Base-by-base conservation (phyloP, 2,888 invertebrate genomes). In the Calliphora vomitoria region DNA sequence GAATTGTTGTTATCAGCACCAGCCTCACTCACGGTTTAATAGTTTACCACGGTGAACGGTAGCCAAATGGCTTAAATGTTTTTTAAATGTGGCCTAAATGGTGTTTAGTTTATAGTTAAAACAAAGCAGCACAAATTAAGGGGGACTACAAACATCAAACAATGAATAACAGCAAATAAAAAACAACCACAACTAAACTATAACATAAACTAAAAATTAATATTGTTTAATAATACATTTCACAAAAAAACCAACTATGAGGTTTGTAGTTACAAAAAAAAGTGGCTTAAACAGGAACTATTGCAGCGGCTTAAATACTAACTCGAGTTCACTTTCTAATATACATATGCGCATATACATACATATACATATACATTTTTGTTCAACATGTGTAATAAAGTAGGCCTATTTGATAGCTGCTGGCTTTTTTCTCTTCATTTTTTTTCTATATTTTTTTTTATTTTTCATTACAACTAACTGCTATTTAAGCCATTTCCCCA, bases 321-420 rank as follows among this genome's bases (percentile, higher is more conserved):
- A 80, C 38, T 72, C 18, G 71, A 71, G 83, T 86, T 89, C 84
- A 86, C 89, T 89, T 89, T 88, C 89, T 89, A 88, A 88, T 88
- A 87, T 81, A 35, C 35, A 80, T 82, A 82, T n/a, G n/a, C n/a
- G n/a, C n/a, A n/a, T n/a, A n/a, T n/a, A 35, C 35, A 80, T 82
- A 82, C 38, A 3, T 47, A n/a, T 69, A 2, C 31, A 15, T 20
- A 11, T 64, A 18, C 6, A 31, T 47, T 62, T 62, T n/a, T 15
- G 0, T 35, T 10, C 44, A 44, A 69, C 18, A 50, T 62, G 76
- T 76, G 82, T 82, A 78, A 78, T 58, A 82, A 87, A 87, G 82
- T 85, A 78, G 82, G 87, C 87, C 87, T 87, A 82, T 82, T 85
- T 76, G 47, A 64, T 82, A 71, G 87, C 87, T 71, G 75, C 15